Conservation (phyloP, 1,140 invertebrate species). For the Calephelis nemesis region DNA sequence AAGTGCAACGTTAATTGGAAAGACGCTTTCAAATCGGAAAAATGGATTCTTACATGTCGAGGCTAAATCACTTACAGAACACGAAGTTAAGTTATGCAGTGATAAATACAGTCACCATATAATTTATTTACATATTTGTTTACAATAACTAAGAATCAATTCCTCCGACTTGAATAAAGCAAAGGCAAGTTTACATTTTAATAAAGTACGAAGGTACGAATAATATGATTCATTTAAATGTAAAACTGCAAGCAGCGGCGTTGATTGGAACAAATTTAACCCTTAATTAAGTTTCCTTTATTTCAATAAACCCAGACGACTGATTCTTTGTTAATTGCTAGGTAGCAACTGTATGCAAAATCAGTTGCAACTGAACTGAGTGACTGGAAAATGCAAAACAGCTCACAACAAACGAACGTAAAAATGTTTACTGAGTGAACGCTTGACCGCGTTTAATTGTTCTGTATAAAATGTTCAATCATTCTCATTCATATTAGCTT, state of each 20-base stretch:
- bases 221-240: slow-evolving; percentile 31
- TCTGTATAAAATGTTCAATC: slow-evolving; percentile 49
- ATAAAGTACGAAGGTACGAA: background rate
- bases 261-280: slow-evolving; percentile 47
- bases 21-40: too few relatives aligned
- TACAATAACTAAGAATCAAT: too few relatives aligned
- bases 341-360: slow-evolving; percentile 52
- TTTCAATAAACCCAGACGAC: slow-evolving; percentile 61
- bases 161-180: too few relatives aligned
- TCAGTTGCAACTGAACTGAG: slow-evolving; percentile 46
- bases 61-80: too few relatives aligned
- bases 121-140: too few relatives aligned
- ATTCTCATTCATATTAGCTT: slow-evolving; percentile 50
- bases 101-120: too few relatives aligned
- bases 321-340: slow-evolving; percentile 70
- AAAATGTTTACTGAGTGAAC: slow-evolving; percentile 54
- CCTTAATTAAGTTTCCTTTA: slow-evolving; percentile 66
- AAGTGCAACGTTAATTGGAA: too few relatives aligned
- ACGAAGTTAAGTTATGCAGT: too few relatives aligned
- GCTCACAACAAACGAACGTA: slow-evolving; percentile 40
- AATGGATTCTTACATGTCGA: too few relatives aligned
- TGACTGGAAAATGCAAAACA: slow-evolving; percentile 53
- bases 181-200: background rate
- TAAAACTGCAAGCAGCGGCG: slow-evolving; percentile 38
- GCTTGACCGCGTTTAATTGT: slow-evolving; percentile 58